Base-by-base conservation (phyloP, 1,140 invertebrate species). In the Lutraria rhynchaena region DNA sequence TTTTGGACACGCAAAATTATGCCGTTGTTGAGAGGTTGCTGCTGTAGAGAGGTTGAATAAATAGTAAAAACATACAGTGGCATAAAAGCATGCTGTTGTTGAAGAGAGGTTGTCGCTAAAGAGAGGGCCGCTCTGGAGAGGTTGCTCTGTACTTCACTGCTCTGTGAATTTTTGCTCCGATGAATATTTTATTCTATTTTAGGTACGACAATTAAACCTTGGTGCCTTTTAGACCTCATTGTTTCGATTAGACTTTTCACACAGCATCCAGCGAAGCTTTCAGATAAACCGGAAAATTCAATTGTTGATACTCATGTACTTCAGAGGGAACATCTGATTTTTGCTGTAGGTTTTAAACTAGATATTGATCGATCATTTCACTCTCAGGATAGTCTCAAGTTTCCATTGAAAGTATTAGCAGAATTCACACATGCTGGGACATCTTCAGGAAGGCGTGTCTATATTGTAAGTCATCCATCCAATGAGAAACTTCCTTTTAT, bases 161-260 rank as follows among this genome's bases (percentile, higher is more conserved):
- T 41, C 15, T 41, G 37, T 41, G 37, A 41, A 41, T 41, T 41
- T n/a, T 7, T 7, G 37, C 37, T 7, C 15, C 37, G 37, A 7
- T 41, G 37, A 7, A 9, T 53, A 11, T n/a, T 24, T 3, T 24
- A 27, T 61, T 61, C 3, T 31, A 49, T 29, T 67, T 29, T 49
- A 67, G 63, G 63, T 49, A 67, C 63, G 19, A 46, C 24, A 19
- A 67, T 67, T 46, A 67, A 67, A 31, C 63, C 63, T 29, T 67
- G 63, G 63, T 27, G 44, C 17, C 41, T 67, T 0, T 29, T 67
- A 9, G 63, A 67, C 24, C 22, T 67, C 9, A n/a, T 67, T 7
- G 63, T 67, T 19, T 67, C 63, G 1, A 27, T 31, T 2, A n/a
- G 63, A 29, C 44, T 67, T 37, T 67, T 67, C 17, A 67, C 63